Conservation (phyloP, 2,888 invertebrate species). For the Campopleginae sp. region DNA sequence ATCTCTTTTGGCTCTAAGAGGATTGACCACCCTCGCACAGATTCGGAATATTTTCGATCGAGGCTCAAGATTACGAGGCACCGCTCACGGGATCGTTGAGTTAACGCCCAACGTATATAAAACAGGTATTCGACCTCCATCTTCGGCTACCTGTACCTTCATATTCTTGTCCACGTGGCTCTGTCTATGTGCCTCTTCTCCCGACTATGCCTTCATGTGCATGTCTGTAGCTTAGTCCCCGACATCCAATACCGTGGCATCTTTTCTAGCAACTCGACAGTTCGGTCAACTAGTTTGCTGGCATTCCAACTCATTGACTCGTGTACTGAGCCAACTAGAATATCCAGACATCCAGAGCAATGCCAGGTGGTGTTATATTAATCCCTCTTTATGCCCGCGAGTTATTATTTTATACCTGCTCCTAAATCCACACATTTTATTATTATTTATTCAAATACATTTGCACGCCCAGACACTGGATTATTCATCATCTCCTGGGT, state of each 20-base stretch:
- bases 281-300: conserved; percentile 76
- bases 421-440: background rate
- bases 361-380: conserved; percentile 38
- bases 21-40: conserved; percentile 32
- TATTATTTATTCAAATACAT: background rate
- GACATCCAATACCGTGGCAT: conserved; percentile 74
- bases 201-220: background rate
- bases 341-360: conserved; percentile 22
- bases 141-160: conserved; percentile 18
- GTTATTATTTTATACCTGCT: conserved; percentile 6
- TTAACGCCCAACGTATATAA: conserved; percentile 47
- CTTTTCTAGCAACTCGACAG: conserved; percentile 57
- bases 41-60: conserved; percentile 28
- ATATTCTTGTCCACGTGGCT: background rate
- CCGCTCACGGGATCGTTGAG: conserved; percentile 34
- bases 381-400: conserved; percentile 19
- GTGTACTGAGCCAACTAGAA: conserved; percentile 59
- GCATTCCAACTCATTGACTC: conserved; percentile 79
- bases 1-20: background rate
- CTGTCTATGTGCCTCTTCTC: background rate
- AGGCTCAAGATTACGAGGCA: conserved; percentile 25
- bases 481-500: background rate
- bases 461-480: background rate
- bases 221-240: conserved; percentile 60
- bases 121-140: conserved; percentile 52